A percentile compares a stretch with the other conserved stretches of the same genome.
Conservation (phyloP, 2,113 vertebrate species). For the Mixornis gularis region DNA sequence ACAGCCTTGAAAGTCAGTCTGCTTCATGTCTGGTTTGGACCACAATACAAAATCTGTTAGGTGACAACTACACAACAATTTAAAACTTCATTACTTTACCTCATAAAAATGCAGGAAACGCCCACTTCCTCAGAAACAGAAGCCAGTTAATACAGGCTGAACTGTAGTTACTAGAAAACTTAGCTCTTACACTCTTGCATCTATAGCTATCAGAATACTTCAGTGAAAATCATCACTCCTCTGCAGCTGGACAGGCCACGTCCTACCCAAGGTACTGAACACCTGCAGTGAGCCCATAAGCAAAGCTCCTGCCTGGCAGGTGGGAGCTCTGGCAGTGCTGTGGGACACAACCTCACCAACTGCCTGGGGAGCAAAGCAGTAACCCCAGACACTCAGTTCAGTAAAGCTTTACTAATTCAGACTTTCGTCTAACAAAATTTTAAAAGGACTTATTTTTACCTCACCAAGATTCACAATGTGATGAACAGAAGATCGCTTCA, state of each 20-base stretch:
- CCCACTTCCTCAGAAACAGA: background rate
- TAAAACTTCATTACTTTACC: background rate
- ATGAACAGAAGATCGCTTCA: background rate
- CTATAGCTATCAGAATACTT: background rate
- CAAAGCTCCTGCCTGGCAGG: background rate
- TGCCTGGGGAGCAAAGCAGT: background rate
- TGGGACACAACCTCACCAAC: background rate
- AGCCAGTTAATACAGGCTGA: background rate
- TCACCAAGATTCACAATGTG: background rate
- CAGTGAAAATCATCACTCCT: background rate
- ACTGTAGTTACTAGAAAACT: background rate
- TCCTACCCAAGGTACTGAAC: background rate
- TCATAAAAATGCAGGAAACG: background rate
- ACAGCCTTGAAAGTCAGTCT: background rate
- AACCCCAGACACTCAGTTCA: background rate
- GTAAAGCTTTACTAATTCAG: background rate
- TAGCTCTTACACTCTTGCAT: background rate
- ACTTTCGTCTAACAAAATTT: background rate
- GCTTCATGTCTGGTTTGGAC: background rate
- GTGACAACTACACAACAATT: background rate
- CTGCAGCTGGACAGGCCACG: background rate
- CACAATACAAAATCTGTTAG: background rate
- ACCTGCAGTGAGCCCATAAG: background rate
- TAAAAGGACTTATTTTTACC: background rate
- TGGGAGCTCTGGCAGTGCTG: background rate